Percentiles rank a stretch among this genome's conserved stretches.
Conservation (phyloP, 1,140 invertebrate genomes). For the Hyles vespertilio region DNA sequence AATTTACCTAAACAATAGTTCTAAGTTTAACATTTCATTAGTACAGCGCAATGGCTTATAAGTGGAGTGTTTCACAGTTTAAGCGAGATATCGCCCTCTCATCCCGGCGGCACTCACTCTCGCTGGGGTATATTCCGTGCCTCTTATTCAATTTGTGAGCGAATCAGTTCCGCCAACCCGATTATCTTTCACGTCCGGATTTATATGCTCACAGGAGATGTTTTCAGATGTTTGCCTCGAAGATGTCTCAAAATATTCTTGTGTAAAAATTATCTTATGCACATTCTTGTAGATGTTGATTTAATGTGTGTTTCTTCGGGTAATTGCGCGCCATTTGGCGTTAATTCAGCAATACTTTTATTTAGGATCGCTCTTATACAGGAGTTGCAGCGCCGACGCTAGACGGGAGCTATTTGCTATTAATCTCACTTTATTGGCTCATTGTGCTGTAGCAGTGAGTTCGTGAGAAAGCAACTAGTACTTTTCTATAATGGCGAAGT, state of each 20-base stretch:
- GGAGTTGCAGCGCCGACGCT: too few species aligned
- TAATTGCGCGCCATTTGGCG: too few species aligned
- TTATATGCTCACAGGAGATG: slow-evolving; percentile 54
- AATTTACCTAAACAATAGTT: slow-evolving; percentile 12
- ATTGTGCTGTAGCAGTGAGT: slow-evolving; percentile 29
- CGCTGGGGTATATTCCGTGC: slow-evolving; percentile 49
- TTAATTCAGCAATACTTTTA: too few species aligned
- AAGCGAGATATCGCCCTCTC: slow-evolving; percentile 32
- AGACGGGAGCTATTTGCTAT: slow-evolving; percentile 10
- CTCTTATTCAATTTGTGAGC: slow-evolving; percentile 70
- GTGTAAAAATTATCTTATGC: slow-evolving; percentile 9
- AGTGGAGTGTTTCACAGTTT: slow-evolving; percentile 39
- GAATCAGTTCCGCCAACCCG: slow-evolving; percentile 68
- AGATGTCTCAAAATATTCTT: slow-evolving; percentile 25
- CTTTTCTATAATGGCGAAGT: slow-evolving; percentile 47
- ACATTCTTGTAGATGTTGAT: not conserved
- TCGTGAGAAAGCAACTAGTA: slow-evolving; percentile 50
- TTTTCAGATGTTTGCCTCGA: slow-evolving; percentile 40
- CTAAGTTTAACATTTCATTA: slow-evolving; percentile 25
- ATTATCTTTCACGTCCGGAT: slow-evolving; percentile 65
- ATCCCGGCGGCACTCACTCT: slow-evolving; percentile 28
- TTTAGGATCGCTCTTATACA: too few species aligned
- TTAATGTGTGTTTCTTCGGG: too few species aligned
- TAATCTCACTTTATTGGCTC: slow-evolving; percentile 37
- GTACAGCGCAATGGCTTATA: slow-evolving; percentile 27